Base-by-base conservation (phyloP, 2,797 vertebrate genomes). In the Pagetopsis macropterus region DNA sequence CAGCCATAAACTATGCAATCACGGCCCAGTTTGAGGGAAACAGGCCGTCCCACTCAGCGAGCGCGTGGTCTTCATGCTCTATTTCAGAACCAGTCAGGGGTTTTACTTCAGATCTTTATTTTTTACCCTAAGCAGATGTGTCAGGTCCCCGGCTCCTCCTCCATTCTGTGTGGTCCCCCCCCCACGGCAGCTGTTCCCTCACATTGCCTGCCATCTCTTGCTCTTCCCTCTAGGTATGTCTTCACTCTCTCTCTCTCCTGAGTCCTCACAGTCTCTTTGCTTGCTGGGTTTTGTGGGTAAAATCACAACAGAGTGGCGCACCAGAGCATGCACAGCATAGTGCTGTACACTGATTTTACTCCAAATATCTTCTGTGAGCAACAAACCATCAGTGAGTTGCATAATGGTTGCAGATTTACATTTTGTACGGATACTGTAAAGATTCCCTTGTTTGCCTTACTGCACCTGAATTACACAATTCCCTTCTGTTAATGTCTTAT, bases 1-100 rank as follows among this genome's bases (percentile, higher is more conserved):
- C 84, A 91, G 91, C 88, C 66, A 81, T 82, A 89, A 92, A 91
- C 86, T 93, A 87, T 83, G 87, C 85, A 91, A 91, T 92, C 85
- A 85, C 84, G 66, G 82, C 72, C 90, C 88, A 89, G 88, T 92
- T 90, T 92, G 79, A 76, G 43, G 58, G 87, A 85, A 85, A 86
- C 82, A 91, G 88, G 82, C 87, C 64, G 89, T 90, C 81, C 78
- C 81, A 71, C 80, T 87, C 85, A 89, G 86, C 8, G 4, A 70
- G 76, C 15, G 66, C 75, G 70, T 86, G 89, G 84, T 91, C 85
- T 91, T 92, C 83, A 87, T 92, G 87, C 92, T 94, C 92, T 93
- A 90, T 93, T 94, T 93, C 93, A 90, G 86, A 84, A 68, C 77
- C 48, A 86, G 84, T 92, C 83, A 70, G 72, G 57, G 77, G 60